Conservation (phyloP, 64 coral and sea anemone genomes). For the Pocillopora verrucosa region DNA sequence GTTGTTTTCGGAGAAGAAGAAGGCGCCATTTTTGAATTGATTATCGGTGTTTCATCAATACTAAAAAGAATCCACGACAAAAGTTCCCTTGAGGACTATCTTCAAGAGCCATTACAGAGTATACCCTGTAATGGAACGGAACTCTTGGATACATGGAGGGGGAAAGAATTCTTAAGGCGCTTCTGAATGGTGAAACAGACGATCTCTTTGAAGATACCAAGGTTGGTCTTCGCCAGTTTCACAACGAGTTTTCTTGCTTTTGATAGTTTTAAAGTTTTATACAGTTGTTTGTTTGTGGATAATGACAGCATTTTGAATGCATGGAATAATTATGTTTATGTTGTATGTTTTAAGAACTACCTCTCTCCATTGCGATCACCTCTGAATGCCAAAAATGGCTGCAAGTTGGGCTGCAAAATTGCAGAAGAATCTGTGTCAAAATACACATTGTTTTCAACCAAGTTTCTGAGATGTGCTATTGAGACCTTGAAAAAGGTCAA, state of each 20-base stretch:
- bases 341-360: slow-evolving; percentile 24
- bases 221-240: slow-evolving; percentile 5
- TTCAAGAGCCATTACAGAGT: not conserved
- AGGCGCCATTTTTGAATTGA: slow-evolving; percentile 41
- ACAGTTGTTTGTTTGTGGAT: not conserved
- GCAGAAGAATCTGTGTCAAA: slow-evolving; percentile 44
- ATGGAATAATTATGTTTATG: not conserved
- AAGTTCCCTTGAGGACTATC: not conserved
- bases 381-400: slow-evolving; percentile 44
- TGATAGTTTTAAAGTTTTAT: not conserved
- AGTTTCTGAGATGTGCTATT: slow-evolving; percentile 61
- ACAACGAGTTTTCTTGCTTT: not conserved
- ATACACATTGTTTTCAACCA: slow-evolving; percentile 46
- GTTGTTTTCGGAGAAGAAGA: not conserved
- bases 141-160: slow-evolving; percentile 32
- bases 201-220: slow-evolving; percentile 61
- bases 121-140: not conserved
- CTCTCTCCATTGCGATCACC: slow-evolving; percentile 31
- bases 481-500: slow-evolving; percentile 50
- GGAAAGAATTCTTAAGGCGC: slow-evolving; percentile 56
- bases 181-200: slow-evolving; percentile 40
- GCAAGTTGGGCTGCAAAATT: slow-evolving; percentile 15
- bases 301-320: not conserved
- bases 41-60: not conserved
- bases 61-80: no score